Base-by-base conservation (phyloP, 2,888 invertebrate species). In the Azorinus chamasolen region DNA sequence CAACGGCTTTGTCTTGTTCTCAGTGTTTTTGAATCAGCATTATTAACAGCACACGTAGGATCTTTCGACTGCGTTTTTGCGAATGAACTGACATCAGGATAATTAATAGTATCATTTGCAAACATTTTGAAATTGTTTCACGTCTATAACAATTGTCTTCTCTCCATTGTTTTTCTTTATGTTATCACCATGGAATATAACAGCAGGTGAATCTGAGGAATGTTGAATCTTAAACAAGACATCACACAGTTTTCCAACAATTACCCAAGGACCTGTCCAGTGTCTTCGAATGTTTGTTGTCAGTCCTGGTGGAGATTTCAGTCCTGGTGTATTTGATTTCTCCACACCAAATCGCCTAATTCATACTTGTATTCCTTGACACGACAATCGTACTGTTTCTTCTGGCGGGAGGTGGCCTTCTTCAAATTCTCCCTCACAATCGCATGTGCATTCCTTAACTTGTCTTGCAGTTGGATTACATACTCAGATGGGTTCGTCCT, bases 401-500 rank as follows among this genome's bases (percentile, higher is more conserved):
- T 68, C 43, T 68, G 58, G 48, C 68, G 2, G 1, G 8, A 16
- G 4, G 57, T 39, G 8, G 66, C 8, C 3, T 5, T 22, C 22
- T 16, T 46, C 1, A 74, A 39, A n/a, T 68, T 25, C 5, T 43
- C 10, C 27, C 45, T 22, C 1, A 39, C 68, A 14, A 51, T 46
- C 12, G 62, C 57, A 58, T 18, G 24, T 32, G 69, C 25, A n/a
- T 37, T 12, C 12, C 14, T 2, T 51, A 50, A 32, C 8, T 41
- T 37, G 4, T n/a, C 5, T 39, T 55, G 39, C 5, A 76, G n/a
- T 66, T 71, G 66, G 45, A 71, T 65, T 39, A 66, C 41, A 63
- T 74, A 74, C 12, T 48, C 62, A 18, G 69, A 65, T 5, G 72
- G 65, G n/a, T 18, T 2, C 18, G 69, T 72, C n/a, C n/a, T n/a